Percentiles rank a stretch among this genome's conserved stretches.
These are phyloP conservation scores for Arremon brunneinucha DNA, from an alignment of 2,797 vertebrate genomes.

Conservation along the genomic window DNA sequence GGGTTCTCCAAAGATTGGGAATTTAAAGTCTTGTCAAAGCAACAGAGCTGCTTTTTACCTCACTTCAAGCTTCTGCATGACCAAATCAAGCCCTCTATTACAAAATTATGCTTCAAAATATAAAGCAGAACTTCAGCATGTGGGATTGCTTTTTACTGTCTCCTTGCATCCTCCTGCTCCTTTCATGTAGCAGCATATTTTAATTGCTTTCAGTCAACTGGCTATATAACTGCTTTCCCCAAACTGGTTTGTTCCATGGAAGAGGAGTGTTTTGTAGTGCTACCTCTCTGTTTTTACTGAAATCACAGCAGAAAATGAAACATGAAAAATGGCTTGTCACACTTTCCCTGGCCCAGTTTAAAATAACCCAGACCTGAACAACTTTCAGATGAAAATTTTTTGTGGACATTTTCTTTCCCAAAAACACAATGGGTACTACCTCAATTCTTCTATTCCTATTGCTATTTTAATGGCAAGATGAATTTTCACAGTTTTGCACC, in stretches of 20 bases:
- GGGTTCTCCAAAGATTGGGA: not conserved
- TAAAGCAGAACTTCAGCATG: not conserved
- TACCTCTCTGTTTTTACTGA: not conserved
- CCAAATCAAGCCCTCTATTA: not conserved
- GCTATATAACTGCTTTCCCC: not conserved
- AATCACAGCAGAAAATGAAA: not conserved
- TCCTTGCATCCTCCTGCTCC: not conserved
- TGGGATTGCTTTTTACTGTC: not conserved
- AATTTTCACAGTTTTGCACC: not conserved
- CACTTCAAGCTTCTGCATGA: not conserved
- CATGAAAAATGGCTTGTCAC: not conserved
- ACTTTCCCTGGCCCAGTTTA: not conserved
- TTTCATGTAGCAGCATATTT: not conserved
- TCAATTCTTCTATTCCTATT: not conserved
- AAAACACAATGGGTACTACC: fast-evolving
- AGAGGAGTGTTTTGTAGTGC: not conserved
- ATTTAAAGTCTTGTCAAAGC: not conserved
- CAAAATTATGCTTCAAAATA: not conserved
- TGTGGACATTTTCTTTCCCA: not conserved
- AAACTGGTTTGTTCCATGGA: not conserved
- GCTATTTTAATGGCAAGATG: not conserved
- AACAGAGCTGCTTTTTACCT: not conserved
- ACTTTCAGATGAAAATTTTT: not conserved
- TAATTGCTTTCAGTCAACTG: not conserved
- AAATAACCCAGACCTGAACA: not conserved